These are phyloP conservation scores for Eulemur albifrons DNA, from an alignment of 2,797 vertebrate species.

Conservation along the genomic window DNA sequence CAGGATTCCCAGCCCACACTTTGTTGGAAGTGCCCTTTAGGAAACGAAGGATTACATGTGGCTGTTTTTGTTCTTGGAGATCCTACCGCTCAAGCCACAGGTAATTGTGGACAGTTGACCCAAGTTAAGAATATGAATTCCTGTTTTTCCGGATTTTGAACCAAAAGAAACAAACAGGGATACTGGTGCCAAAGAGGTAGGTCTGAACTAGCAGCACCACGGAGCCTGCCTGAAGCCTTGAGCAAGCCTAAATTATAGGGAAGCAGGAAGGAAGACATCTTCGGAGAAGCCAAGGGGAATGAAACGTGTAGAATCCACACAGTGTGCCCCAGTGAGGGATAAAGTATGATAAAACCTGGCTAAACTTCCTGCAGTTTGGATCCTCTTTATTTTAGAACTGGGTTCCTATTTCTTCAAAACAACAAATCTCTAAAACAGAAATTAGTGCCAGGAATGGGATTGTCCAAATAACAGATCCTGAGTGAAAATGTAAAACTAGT, in stretches of 20 bases:
- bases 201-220: not conserved
- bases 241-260: not conserved
- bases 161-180: not conserved
- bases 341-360: not conserved
- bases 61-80: not conserved
- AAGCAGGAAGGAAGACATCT: not conserved
- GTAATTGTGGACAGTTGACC: not conserved
- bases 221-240: not conserved
- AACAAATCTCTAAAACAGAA: slow-evolving; percentile 6
- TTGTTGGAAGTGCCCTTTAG: not conserved
- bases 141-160: slow-evolving; percentile 9
- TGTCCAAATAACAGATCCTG: not conserved
- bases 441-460: not conserved
- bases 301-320: not conserved
- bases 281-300: not conserved
- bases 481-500: not conserved
- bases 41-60: not conserved
- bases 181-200: not conserved
- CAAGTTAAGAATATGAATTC: not conserved
- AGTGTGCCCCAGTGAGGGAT: not conserved
- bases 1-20: not conserved
- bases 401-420: not conserved
- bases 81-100: not conserved
- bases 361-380: not conserved
- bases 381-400: not conserved